Conservation (phyloP, 2,888 invertebrate species). For the Anticlea derivata region DNA sequence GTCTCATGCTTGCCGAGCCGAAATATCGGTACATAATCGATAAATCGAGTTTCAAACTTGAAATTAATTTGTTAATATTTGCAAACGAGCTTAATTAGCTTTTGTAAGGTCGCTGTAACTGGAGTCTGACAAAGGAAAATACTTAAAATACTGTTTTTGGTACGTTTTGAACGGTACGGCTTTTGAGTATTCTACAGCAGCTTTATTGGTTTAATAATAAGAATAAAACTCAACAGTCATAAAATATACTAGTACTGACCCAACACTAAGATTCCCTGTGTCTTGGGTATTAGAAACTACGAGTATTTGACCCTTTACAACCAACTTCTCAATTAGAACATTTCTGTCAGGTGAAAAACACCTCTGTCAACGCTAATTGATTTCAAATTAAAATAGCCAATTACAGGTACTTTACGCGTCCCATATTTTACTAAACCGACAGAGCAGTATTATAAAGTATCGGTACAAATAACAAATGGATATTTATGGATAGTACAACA, state of each 20-base stretch:
- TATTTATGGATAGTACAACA: constrained; percentile 1
- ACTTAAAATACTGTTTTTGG: constrained; percentile 17
- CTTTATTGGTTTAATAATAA: constrained; percentile 9
- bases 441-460: neutral
- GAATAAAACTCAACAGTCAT: no score
- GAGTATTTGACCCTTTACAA: no score
- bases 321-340: no score
- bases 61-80: constrained; percentile 47
- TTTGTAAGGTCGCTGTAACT: constrained; percentile 26
- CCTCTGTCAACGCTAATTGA: no score
- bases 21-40: constrained; percentile 48
- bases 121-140: constrained; percentile 25
- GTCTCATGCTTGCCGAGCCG: constrained; percentile 22
- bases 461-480: constrained; percentile 4
- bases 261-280: no score
- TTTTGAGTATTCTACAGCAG: neutral
- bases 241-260: no score
- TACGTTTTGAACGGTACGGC: constrained; percentile 6
- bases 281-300: no score
- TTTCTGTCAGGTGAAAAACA: no score
- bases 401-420: neutral
- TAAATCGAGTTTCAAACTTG: constrained; percentile 38
- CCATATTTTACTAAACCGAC: neutral
- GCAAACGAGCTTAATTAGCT: constrained; percentile 35
- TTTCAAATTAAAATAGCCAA: neutral